A percentile compares a stretch with the other conserved stretches of the same genome.
Conservation (phyloP, 2,797 vertebrate genomes). For the Orestias chungarensis region DNA sequence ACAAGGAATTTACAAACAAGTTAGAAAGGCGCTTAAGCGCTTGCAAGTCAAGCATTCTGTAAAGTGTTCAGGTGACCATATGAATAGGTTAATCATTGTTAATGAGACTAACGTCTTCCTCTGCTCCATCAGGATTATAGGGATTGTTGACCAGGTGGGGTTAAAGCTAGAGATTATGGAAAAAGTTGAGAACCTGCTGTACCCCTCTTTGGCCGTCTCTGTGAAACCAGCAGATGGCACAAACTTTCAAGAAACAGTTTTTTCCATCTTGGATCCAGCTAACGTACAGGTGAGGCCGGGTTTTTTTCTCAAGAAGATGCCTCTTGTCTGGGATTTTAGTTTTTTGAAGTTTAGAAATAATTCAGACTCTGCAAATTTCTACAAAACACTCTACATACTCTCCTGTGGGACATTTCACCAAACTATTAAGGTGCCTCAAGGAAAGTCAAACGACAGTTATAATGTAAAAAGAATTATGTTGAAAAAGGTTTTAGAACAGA, state of each 20-base stretch:
- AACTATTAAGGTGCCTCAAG: not conserved
- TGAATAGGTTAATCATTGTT: not conserved
- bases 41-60: not conserved
- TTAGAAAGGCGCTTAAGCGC: too few species aligned
- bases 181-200: slow-evolving; percentile 68
- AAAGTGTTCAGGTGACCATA: not conserved
- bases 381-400: not conserved
- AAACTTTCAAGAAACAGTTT: slow-evolving; percentile 81
- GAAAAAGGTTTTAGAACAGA: slow-evolving; percentile 12
- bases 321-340: not conserved
- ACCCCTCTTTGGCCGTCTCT: slow-evolving; percentile 85
- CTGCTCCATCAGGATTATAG: slow-evolving; percentile 81
- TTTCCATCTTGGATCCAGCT: slow-evolving; percentile 81
- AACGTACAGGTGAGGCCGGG: slow-evolving; percentile 83
- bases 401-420: not conserved
- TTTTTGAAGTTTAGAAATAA: not conserved
- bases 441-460: not conserved
- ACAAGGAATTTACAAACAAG: too few species aligned
- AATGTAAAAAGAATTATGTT: not conserved
- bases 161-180: slow-evolving; percentile 83
- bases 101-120: not conserved
- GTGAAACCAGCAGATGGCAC: slow-evolving; percentile 82
- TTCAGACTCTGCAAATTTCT: not conserved
- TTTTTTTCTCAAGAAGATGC: not conserved
- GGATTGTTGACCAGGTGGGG: slow-evolving; percentile 89